These are phyloP conservation scores for Spea bombifrons DNA, from an alignment of 2,113 vertebrate species.

Conservation along the genomic window DNA sequence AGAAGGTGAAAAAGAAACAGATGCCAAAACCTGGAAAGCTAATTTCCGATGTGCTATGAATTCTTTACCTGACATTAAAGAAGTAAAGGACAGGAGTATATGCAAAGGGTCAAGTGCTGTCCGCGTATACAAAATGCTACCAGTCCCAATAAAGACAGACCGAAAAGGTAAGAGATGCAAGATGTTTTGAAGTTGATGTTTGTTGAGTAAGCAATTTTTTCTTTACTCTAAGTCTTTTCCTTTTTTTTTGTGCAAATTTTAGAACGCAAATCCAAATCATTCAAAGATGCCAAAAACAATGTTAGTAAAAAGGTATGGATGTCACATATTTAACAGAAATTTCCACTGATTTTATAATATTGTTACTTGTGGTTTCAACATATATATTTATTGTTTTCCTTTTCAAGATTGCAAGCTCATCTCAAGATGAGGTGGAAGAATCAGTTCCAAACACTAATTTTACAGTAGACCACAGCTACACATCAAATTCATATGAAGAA, in stretches of 20 bases:
- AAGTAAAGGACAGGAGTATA: constrained; percentile 87
- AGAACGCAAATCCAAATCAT: constrained; percentile 77
- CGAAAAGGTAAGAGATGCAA: constrained; percentile 65
- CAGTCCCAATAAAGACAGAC: constrained; percentile 66
- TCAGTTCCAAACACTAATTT: constrained; percentile 64
- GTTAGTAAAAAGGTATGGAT: constrained; percentile 75
- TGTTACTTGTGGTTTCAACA: constrained; percentile 2
- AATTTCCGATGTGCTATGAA: constrained; percentile 99
- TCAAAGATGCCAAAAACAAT: constrained; percentile 67
- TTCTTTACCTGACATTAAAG: constrained; percentile 89
- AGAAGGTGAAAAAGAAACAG: constrained; percentile 71
- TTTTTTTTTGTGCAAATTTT: constrained; percentile 44
- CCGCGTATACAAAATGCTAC: constrained; percentile 90
- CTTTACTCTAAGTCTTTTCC: not conserved
- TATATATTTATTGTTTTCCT: constrained; percentile 35
- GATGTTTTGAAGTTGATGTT: not conserved
- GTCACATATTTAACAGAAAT: no score
- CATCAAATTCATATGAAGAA: constrained; percentile 45
- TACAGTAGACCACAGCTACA: constrained; percentile 67
- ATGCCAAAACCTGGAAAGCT: constrained; percentile 97
- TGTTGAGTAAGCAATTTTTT: not conserved
- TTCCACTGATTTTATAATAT: not conserved
- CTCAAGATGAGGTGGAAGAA: constrained; percentile 63
- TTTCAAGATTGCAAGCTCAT: constrained; percentile 53
- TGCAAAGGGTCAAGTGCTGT: constrained; percentile 89